These are phyloP conservation scores for Trypoxylon attenuatum DNA, from an alignment of 2,888 invertebrate species.

Conservation along the genomic window DNA sequence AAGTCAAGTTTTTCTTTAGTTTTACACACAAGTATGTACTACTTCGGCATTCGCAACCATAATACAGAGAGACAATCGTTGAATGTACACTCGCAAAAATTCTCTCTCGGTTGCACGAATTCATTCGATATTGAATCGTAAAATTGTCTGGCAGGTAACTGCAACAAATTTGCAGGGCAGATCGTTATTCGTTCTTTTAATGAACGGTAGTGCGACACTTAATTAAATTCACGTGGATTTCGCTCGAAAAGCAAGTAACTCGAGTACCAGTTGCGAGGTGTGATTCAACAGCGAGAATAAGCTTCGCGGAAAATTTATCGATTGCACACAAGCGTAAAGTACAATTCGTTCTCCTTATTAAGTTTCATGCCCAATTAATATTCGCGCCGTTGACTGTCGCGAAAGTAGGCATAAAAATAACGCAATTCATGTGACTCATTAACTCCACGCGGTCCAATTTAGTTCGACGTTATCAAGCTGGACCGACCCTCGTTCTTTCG, in stretches of 20 bases:
- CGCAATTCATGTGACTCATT: slow-evolving; percentile 33
- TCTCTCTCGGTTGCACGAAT: too few species aligned
- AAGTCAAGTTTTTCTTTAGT: too few species aligned
- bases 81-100: too few species aligned
- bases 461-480: neutral
- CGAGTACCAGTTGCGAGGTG: too few species aligned
- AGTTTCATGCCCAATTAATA: slow-evolving; percentile 8
- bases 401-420: slow-evolving; percentile 20
- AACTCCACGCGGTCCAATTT: slow-evolving; percentile 10
- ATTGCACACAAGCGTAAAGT: neutral
- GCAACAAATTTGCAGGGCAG: too few species aligned
- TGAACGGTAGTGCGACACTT: neutral
- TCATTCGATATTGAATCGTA: too few species aligned
- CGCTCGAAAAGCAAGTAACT: too few species aligned
- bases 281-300: too few species aligned
- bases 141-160: too few species aligned
- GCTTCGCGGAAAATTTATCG: neutral
- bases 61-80: too few species aligned
- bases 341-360: slow-evolving; percentile 25
- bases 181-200: neutral
- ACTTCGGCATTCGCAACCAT: too few species aligned
- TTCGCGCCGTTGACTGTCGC: neutral
- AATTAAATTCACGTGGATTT: neutral
- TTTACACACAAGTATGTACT: too few species aligned
- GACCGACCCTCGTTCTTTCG: neutral